Evolutionary conservation across 2,113 vertebrate species (phyloP), one percentile per base, ranked within the genome.

Genomic region (Puffinus mauretanicus): DNA sequence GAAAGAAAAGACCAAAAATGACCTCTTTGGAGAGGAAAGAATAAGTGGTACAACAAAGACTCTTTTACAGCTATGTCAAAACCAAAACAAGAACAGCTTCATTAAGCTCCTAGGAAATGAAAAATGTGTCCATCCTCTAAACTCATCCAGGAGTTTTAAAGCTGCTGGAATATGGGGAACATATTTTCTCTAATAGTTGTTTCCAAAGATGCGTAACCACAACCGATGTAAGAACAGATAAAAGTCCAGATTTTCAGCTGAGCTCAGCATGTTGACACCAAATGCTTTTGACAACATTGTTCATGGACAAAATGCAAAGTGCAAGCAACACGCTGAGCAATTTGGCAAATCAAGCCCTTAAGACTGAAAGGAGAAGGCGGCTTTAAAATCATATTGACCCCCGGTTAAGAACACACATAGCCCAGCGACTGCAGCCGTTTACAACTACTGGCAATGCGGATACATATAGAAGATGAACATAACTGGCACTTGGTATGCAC

Each of bases 381-480:
- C 36, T 84, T 73, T 42, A 38, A 44, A 47, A 21, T 9, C 14
- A 0, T 12, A 27, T 1, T 13, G 17, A 77, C n/a, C n/a, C 29
- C 32, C 47, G 27, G n/a, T 4, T 7, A 14, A 32, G 55, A 67
- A 1, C 52, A 17, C 36, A 1, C 17, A 13, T 3, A 46, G 54
- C 16, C 34, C 38, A 4, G 57, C 0, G 54, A 10, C 3, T 3
- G 55, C 51, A 52, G 18, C 30, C 5, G 10, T 11, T 64, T 42
- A 34, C 42, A 52, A 4, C 25, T 13, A 7, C 70, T 15, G 44
- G 38, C 19, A 26, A 40, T 0, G 5, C 1, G 54, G 46, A 46
- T 6, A 8, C 5, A 0, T 16, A 11, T 0, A 42, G 17, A 12
- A 60, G n/a, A 12, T 9, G 75, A 52, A 55, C 16, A 7, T 4